phyloP scores from a whole-genome alignment of 1,140 invertebrate species.

The Psix sp. region DNA sequence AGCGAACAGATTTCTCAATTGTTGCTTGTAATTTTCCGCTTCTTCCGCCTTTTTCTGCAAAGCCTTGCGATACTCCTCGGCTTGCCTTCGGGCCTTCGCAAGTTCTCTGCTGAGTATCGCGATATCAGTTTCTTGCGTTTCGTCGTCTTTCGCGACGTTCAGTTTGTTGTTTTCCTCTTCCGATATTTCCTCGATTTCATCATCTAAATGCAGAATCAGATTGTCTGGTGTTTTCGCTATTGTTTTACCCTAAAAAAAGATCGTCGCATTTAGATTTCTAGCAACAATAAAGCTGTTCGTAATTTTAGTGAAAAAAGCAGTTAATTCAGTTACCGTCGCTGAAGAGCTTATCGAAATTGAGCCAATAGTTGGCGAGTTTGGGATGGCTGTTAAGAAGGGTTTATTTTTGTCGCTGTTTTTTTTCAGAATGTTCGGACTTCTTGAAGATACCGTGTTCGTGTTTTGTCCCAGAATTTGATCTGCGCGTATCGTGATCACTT shows the following conservation, averaged over 20 bases:
- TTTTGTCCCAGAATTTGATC: constrained; percentile 71
- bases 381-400: constrained; percentile 65
- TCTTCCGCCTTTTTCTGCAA: constrained; percentile 77
- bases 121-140: constrained; percentile 69
- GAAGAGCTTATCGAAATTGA: constrained; percentile 55
- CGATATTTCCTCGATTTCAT: constrained; percentile 72
- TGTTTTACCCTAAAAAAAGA: constrained; percentile 25
- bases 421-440: constrained; percentile 73
- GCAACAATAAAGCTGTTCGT: neutral
- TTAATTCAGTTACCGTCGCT: constrained; percentile 17
- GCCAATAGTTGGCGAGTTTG: constrained; percentile 48
- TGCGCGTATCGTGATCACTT: constrained; percentile 73
- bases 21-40: constrained; percentile 78
- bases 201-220: constrained; percentile 67
- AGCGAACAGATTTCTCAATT: constrained; percentile 71
- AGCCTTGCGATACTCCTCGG: constrained; percentile 77
- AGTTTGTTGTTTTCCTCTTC: constrained; percentile 64
- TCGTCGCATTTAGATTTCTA: neutral
- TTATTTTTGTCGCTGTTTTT: constrained; percentile 74
- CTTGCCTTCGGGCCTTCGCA: constrained; percentile 74
- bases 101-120: constrained; percentile 76
- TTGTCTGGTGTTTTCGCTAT: constrained; percentile 62
- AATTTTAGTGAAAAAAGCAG: no score
- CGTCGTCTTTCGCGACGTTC: constrained; percentile 53
- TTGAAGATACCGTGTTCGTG: constrained; percentile 54